Conservation (phyloP, 2,797 vertebrate genomes). For the Sphenopsis melanotis region DNA sequence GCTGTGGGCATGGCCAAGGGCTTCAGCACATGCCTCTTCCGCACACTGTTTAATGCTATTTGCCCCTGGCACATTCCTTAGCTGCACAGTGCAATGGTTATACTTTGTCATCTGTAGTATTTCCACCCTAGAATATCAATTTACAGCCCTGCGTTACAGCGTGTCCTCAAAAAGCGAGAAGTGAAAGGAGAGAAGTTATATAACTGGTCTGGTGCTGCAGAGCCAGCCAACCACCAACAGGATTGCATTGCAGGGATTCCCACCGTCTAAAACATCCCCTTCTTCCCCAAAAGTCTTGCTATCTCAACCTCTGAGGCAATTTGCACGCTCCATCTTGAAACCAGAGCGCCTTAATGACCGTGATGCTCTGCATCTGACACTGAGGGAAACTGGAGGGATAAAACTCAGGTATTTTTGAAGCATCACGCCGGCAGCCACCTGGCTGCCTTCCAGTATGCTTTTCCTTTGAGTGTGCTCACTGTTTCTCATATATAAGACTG, state of each 20-base stretch:
- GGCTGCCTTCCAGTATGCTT: conserved; percentile 1
- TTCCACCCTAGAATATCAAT: conserved; percentile 40
- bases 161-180: conserved; percentile 4
- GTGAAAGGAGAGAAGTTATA: conserved; percentile 10
- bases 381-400: neutral
- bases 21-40: neutral
- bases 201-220: neutral
- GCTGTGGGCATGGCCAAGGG: accelerated
- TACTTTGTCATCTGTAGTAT: conserved; percentile 22
- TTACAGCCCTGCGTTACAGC: neutral
- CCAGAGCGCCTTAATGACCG: accelerated
- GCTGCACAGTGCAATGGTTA: neutral
- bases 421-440: neutral
- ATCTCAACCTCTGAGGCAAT: neutral
- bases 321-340: neutral
- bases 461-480: conserved; percentile 21
- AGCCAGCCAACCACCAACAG: neutral
- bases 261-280: neutral
- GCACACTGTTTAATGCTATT: neutral
- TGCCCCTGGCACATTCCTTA: neutral
- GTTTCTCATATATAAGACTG: conserved; percentile 24
- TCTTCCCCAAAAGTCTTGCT: neutral
- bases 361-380: neutral
- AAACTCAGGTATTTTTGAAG: conserved; percentile 19
- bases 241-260: neutral